Conservation (phyloP, 2,888 invertebrate genomes). For the Fabriciana adippe region DNA sequence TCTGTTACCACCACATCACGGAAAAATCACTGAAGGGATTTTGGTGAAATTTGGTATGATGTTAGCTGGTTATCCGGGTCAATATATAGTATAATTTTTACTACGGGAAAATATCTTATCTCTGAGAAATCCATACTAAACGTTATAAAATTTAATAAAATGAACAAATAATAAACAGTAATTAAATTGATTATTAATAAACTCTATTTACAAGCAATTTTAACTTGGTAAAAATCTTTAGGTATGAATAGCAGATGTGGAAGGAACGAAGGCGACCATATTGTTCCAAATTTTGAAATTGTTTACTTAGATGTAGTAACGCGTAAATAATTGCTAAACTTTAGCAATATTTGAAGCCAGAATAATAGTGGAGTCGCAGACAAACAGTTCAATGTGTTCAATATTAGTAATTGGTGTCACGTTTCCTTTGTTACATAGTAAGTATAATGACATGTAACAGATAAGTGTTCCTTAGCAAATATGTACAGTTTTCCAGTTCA, state of each 20-base stretch:
- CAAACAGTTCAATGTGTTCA: constrained; percentile 22
- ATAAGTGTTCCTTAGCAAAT: not conserved
- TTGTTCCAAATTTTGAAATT: constrained; percentile 12
- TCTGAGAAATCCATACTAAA: too few species aligned
- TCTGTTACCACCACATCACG: too few species aligned
- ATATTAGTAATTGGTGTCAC: constrained; percentile 20
- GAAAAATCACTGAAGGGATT: too few species aligned
- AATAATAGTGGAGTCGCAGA: constrained; percentile 10
- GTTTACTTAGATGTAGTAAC: constrained; percentile 16
- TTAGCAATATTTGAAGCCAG: constrained; percentile 16
- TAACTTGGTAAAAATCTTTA: not conserved
- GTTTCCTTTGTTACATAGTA: constrained; percentile 20
- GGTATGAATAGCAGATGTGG: too few species aligned
- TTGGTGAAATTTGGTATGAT: too few species aligned
- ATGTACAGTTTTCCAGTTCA: not conserved
- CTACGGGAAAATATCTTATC: too few species aligned
- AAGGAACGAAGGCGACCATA: not conserved
- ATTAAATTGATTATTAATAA: too few species aligned
- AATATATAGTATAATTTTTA: too few species aligned
- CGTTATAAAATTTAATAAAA: too few species aligned
- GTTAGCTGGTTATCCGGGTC: too few species aligned
- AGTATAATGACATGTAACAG: constrained; percentile 12
- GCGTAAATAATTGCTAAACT: constrained; percentile 18
- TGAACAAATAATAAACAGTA: too few species aligned
- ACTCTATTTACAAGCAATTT: too few species aligned